A percentile compares a stretch with the other conserved stretches of the same genome.
Conservation (phyloP, 2,113 vertebrate genomes). For the Sitta europaea region DNA sequence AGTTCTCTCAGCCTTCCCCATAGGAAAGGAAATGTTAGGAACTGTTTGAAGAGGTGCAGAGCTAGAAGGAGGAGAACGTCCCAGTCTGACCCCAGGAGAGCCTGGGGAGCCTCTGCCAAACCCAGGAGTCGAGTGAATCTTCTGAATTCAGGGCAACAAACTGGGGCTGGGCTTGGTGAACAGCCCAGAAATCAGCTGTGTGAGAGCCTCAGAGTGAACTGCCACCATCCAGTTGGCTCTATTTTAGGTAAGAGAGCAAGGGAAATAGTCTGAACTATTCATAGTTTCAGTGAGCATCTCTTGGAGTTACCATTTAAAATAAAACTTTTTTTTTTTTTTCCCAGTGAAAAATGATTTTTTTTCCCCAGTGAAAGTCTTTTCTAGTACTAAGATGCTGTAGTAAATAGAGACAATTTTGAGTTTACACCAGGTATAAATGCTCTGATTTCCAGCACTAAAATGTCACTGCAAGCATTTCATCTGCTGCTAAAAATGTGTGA, state of each 20-base stretch:
- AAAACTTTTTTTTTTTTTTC: neutral
- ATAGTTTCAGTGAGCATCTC: neutral
- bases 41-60: neutral
- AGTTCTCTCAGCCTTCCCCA: neutral
- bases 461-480: neutral
- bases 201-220: neutral
- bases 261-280: neutral
- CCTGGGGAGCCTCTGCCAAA: neutral
- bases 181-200: neutral
- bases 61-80: neutral
- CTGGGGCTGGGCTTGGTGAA: neutral
- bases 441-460: slow-evolving; percentile 1
- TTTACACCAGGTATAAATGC: neutral
- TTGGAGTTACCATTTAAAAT: neutral
- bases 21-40: neutral
- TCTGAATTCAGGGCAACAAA: neutral
- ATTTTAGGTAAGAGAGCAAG: neutral
- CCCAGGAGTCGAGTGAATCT: neutral
- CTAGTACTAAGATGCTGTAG: neutral
- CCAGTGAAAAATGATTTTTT: neutral
- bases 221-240: neutral
- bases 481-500: neutral
- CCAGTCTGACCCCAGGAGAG: neutral
- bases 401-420: neutral
- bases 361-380: neutral